Percentiles rank a stretch among this genome's conserved stretches.
phyloP scores from a whole-genome alignment of 1,140 invertebrate genomes.

The Dendrolimus punctatus region DNA sequence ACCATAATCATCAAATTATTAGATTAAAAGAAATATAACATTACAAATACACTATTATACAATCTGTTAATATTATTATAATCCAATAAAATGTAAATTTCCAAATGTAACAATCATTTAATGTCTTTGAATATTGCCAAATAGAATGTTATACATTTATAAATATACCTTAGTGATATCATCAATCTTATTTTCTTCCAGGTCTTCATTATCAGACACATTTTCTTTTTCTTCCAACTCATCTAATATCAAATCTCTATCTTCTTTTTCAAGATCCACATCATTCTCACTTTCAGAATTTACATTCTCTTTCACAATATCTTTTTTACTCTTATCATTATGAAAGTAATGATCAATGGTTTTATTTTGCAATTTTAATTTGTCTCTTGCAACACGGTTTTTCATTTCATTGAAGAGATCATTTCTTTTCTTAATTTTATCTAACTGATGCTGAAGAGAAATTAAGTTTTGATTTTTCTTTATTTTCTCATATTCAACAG shows the following conservation, averaged over 20 bases:
- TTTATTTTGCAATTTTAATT: constrained; percentile 41
- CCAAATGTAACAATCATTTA: too few relatives aligned
- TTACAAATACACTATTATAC: neutral
- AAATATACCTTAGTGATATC: constrained; percentile 51
- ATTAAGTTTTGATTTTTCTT: constrained; percentile 71
- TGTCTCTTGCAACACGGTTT: constrained; percentile 52
- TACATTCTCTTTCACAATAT: constrained; percentile 50
- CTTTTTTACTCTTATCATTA: constrained; percentile 27
- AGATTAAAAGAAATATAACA: too few relatives aligned
- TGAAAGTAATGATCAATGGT: constrained; percentile 33
- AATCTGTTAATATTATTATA: neutral
- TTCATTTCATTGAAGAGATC: constrained; percentile 71
- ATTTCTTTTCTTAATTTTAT: constrained; percentile 73
- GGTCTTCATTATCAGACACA: constrained; percentile 67
- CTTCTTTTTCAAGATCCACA: constrained; percentile 22
- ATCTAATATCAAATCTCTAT: constrained; percentile 51
- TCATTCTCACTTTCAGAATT: neutral
- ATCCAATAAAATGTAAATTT: neutral
- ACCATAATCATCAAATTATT: too few relatives aligned
- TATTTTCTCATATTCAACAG: constrained; percentile 76
- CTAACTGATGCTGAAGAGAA: constrained; percentile 70
- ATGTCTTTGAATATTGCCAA: too few relatives aligned
- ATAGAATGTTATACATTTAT: neutral
- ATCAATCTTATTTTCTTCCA: constrained; percentile 66
- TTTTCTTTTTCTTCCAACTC: constrained; percentile 72